These are phyloP conservation scores for Tenrec ecaudatus DNA, from an alignment of 2,113 vertebrate species.

Conservation along the genomic window DNA sequence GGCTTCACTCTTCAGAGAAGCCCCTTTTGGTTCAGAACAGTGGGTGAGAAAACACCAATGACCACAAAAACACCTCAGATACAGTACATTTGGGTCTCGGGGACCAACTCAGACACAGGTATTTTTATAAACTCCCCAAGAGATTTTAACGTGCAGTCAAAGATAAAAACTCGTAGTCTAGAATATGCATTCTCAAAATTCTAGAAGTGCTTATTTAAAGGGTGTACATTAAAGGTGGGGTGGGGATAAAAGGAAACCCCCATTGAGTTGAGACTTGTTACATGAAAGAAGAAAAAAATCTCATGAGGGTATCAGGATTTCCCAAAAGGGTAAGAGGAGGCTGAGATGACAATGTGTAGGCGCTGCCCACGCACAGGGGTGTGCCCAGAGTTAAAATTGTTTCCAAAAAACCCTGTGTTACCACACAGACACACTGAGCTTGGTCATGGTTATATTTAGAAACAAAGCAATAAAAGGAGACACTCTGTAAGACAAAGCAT, in stretches of 20 bases:
- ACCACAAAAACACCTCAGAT: not conserved
- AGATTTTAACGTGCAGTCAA: not conserved
- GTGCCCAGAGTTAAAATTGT: conserved; percentile 80
- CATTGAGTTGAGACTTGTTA: conserved; percentile 56
- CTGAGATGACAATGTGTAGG: conserved; percentile 77
- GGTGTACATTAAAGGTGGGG: not conserved
- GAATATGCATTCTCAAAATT: not conserved
- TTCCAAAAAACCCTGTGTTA: conserved; percentile 82
- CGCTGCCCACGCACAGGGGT: conserved; percentile 76
- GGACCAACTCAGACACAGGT: not conserved
- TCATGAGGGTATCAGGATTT: conserved; percentile 78
- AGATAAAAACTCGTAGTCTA: not conserved
- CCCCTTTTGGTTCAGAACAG: not conserved
- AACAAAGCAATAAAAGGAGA: conserved; percentile 76
- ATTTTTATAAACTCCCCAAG: not conserved
- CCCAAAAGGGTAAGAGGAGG: conserved; percentile 80
- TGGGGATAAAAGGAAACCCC: conserved; percentile 66
- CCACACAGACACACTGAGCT: conserved; percentile 76
- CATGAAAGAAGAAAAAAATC: conserved; percentile 67
- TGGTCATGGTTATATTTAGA: conserved; percentile 80
- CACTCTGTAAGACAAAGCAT: conserved; percentile 66
- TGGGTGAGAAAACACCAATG: accelerated
- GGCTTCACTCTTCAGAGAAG: not conserved
- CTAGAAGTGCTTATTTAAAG: not conserved
- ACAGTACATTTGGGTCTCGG: not conserved